Evolutionary conservation across 1,140 invertebrate species (phyloP), one percentile per base, ranked within the genome.

Genomic region (Venturia canescens): DNA sequence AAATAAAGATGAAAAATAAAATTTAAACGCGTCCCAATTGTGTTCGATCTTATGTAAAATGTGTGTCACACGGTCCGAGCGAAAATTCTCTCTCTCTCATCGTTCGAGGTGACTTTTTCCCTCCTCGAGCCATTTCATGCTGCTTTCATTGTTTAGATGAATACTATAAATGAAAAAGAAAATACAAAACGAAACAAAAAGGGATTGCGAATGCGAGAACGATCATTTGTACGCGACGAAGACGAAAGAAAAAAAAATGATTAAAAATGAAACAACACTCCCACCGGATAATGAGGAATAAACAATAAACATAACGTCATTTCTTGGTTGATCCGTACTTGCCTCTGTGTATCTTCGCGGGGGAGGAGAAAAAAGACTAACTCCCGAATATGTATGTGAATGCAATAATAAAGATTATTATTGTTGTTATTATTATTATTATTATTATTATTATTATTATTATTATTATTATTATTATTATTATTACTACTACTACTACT

Each of bases 121-220:
- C 38, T 48, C 84, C 85, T 88, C 86, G 86, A 88, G 82, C 53
- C 21, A 88, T 84, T 82, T 88, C 89, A 88, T 90, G 89, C 88
- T 87, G 89, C 89, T 90, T 90, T 90, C 83, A 88, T 90, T 88
- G 87, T 90, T 90, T 90, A 89, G 88, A 89, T 89, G 87, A 87
- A 86, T 87, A 87, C 87, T 87, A 87, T 87, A 86, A 88, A 87
- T 83, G 82, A 83, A 76, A 82, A 77, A 72, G 7, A 83, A 83
- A 79, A 83, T 50, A 74, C 5, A 11, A 44, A 44, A 9, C 38
- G 7, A 44, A 79, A 78, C 80, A 78, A 82, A 80, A 50, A 79
- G 63, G 38, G 27, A 79, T 83, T 44, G 26, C n/a, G 18, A 74
- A 79, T 53, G 50, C 66, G 71, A 80, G 53, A 72, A 74, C 71